phyloP scores from a whole-genome alignment of 2,888 invertebrate genomes.

The Gryllus longicercus region DNA sequence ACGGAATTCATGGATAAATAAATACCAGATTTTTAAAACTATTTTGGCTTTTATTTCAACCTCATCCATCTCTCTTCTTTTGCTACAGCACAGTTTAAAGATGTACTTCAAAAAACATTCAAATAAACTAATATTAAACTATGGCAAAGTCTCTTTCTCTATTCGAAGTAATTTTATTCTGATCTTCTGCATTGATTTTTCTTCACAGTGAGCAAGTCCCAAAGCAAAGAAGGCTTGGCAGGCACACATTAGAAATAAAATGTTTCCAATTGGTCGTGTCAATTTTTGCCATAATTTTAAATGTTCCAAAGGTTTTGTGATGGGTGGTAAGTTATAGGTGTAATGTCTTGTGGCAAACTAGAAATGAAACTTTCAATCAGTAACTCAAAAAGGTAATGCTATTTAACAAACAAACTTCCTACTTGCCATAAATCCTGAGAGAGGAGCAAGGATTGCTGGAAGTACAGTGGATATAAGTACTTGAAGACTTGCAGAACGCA shows the following conservation, averaged over 20 bases:
- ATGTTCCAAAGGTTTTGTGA: constrained; percentile 54
- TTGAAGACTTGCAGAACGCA: constrained; percentile 58
- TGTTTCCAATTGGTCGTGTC: constrained; percentile 54
- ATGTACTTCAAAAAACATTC: too few relatives aligned
- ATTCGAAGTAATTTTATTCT: constrained; percentile 28
- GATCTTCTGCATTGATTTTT: constrained; percentile 46
- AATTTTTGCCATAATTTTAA: constrained; percentile 53
- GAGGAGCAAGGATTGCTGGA: constrained; percentile 60
- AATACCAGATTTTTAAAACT: neutral
- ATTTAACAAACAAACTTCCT: neutral
- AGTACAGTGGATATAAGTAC: constrained; percentile 53
- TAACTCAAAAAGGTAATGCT: neutral
- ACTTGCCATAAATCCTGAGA: constrained; percentile 59
- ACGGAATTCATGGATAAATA: constrained; percentile 24
- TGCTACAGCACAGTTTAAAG: too few relatives aligned
- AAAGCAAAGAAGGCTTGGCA: constrained; percentile 56
- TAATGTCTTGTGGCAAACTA: constrained; percentile 61
- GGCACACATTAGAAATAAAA: constrained; percentile 51
- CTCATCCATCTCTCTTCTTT: neutral
- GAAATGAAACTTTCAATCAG: constrained; percentile 42
- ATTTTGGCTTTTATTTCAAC: neutral
- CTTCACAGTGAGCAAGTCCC: constrained; percentile 60
- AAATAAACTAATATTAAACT: neutral
- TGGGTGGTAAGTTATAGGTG: constrained; percentile 62
- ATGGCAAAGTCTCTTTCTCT: constrained; percentile 21